Conservation (phyloP, 2,888 invertebrate genomes). For the Drosophila anceps region DNA sequence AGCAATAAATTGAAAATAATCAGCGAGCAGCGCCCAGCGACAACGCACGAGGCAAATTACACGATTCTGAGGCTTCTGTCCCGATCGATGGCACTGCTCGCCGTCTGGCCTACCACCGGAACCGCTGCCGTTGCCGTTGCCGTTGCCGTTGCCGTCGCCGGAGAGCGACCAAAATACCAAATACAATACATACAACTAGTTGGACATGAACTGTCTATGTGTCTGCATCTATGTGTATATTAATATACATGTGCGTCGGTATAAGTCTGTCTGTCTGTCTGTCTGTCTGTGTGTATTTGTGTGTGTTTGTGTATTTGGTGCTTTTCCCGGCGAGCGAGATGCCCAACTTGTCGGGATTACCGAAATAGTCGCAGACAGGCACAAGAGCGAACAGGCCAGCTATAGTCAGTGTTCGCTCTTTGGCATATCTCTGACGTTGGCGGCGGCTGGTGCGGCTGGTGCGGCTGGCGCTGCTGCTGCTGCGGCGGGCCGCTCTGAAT, state of each 20-base stretch:
- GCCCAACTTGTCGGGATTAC: constrained; percentile 54
- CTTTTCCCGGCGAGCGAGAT: constrained; percentile 62
- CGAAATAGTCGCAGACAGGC: constrained; percentile 25
- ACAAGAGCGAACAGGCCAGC: constrained; percentile 43
- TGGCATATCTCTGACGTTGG: constrained; percentile 36
- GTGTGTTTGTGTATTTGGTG: constrained; percentile 8
- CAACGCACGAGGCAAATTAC: constrained; percentile 80
- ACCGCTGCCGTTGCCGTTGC: constrained; percentile 36
- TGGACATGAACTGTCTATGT: constrained; percentile 48
- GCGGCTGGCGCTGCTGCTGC: constrained; percentile 3
- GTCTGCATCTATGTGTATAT: constrained; percentile 18
- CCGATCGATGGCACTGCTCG: constrained; percentile 67
- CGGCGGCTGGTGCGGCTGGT: constrained; percentile 19
- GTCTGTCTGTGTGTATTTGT: constrained; percentile 10
- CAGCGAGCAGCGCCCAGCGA: constrained; percentile 55
- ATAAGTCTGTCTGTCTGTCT: constrained; percentile 2
- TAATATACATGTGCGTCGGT: constrained; percentile 11
- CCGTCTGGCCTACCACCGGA: constrained; percentile 68
- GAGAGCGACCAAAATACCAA: constrained; percentile 63
- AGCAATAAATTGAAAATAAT: constrained; percentile 49
- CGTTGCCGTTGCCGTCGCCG: constrained; percentile 29
- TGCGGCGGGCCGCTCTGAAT: constrained; percentile 50
- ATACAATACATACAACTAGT: constrained; percentile 61
- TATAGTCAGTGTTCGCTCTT: constrained; percentile 42
- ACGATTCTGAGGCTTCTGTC: constrained; percentile 78